Conservation (phyloP, 1,140 invertebrate genomes). For the Marisa cornuarietis region DNA sequence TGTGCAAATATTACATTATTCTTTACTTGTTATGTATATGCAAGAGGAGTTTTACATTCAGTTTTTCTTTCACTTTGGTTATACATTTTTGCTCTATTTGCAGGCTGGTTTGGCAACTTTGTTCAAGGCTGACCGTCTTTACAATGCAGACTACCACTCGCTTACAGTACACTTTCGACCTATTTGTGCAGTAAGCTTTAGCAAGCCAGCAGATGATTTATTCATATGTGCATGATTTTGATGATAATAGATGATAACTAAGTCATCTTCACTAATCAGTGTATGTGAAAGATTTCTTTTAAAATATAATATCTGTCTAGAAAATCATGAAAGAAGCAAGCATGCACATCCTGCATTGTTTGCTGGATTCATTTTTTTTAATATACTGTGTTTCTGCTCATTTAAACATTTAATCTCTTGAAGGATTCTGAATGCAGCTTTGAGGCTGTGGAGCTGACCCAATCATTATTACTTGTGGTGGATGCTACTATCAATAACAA, state of each 20-base stretch:
- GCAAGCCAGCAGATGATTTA: slow-evolving; percentile 1
- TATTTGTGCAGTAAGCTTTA: slow-evolving; percentile 73
- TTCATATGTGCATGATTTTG: slow-evolving; percentile 8
- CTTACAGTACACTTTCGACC: slow-evolving; percentile 85
- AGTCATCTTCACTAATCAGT: too few relatives aligned
- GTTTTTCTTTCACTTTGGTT: not conserved
- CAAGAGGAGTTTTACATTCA: too few relatives aligned
- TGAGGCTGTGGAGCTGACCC: slow-evolving; percentile 79
- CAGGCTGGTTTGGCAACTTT: slow-evolving; percentile 84
- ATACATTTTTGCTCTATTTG: slow-evolving; percentile 39
- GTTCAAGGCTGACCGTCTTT: slow-evolving; percentile 89
- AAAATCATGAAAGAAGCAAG: too few relatives aligned
- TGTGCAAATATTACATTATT: too few relatives aligned
- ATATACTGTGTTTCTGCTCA: not conserved
- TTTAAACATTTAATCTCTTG: not conserved
- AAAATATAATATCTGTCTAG: too few relatives aligned
- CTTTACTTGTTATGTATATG: too few relatives aligned
- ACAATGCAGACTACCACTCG: slow-evolving; percentile 94
- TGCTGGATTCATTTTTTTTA: too few relatives aligned
- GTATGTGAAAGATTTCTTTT: not conserved
- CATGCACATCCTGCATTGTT: too few relatives aligned
- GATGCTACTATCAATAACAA: slow-evolving; percentile 70
- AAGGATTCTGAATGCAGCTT: slow-evolving; percentile 72
- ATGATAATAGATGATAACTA: not conserved
- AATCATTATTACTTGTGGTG: slow-evolving; percentile 87